phyloP scores from a whole-genome alignment of 1,140 invertebrate genomes.

The Acromyrmex echinatior region DNA sequence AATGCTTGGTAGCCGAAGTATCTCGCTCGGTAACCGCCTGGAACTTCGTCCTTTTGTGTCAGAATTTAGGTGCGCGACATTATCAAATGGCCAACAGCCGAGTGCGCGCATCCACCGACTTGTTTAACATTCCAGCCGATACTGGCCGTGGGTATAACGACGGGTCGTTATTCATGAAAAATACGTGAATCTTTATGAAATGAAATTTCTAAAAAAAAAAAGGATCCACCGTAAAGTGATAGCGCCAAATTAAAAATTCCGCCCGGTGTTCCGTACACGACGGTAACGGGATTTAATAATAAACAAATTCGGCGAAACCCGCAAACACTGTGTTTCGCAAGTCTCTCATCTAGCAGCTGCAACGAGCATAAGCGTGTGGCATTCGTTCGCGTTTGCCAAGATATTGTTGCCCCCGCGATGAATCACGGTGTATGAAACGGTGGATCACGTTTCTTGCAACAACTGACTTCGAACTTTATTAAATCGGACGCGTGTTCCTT shows the following conservation, averaged over 20 bases:
- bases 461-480: slow-evolving; percentile 44
- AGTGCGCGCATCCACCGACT: slow-evolving; percentile 16
- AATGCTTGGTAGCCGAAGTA: slow-evolving; percentile 54
- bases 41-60: slow-evolving; percentile 58
- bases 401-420: slow-evolving; percentile 38
- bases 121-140: slow-evolving; percentile 57
- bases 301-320: slow-evolving; percentile 55
- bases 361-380: slow-evolving; percentile 21
- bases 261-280: not conserved
- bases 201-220: slow-evolving; percentile 4
- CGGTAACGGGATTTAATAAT: slow-evolving; percentile 49
- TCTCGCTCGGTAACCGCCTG: slow-evolving; percentile 40
- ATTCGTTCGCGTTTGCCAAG: slow-evolving; percentile 38
- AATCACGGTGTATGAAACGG: not conserved
- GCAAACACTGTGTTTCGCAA: slow-evolving; percentile 48
- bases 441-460: slow-evolving; percentile 67
- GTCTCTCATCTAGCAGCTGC: slow-evolving; percentile 26
- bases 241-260: slow-evolving; percentile 55
- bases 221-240: not conserved
- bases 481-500: not conserved
- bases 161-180: slow-evolving; percentile 46
- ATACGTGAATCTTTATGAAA: slow-evolving; percentile 32
- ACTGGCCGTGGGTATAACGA: slow-evolving; percentile 1
- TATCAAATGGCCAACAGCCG: slow-evolving; percentile 51
- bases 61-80: slow-evolving; percentile 57